Evolutionary conservation across 2,888 invertebrate species (phyloP).

Genomic region (Nyleta sp.): DNA sequence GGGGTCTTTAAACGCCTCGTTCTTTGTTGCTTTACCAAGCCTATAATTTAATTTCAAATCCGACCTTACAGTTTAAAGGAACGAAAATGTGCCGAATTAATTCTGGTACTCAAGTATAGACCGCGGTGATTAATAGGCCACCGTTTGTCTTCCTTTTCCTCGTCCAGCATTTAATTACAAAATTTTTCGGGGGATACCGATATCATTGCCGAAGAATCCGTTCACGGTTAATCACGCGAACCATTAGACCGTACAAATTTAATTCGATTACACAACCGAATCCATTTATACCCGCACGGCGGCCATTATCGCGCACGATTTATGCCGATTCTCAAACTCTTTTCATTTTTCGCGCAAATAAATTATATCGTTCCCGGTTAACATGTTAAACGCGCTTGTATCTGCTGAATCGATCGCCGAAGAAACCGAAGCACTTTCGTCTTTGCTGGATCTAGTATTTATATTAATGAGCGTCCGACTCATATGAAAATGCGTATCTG

Average conservation of each 20-base stretch:
- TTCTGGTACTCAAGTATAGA: not conserved
- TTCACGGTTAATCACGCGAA: slow-evolving; percentile 15
- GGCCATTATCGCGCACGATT: slow-evolving; percentile 4
- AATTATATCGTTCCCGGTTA: slow-evolving; percentile 30
- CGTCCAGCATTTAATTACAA: slow-evolving; percentile 20
- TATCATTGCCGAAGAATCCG: not conserved
- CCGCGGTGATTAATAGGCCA: not conserved
- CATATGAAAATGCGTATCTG: slow-evolving; percentile 54
- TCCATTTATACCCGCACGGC: not conserved
- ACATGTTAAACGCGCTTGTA: slow-evolving; percentile 44
- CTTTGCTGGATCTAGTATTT: slow-evolving; percentile 44
- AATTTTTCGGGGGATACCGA: not conserved
- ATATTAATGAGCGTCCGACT: slow-evolving; percentile 51
- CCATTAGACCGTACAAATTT: not conserved
- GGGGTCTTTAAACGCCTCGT: too few species aligned
- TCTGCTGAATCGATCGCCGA: slow-evolving; percentile 15
- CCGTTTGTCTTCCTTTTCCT: slow-evolving; percentile 8
- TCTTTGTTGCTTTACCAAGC: too few species aligned
- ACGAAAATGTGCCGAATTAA: slow-evolving; percentile 8
- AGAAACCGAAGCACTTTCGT: slow-evolving; percentile 31
- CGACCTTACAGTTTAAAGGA: not conserved
- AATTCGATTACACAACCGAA: slow-evolving; percentile 11
- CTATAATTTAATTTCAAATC: slow-evolving; percentile 9
- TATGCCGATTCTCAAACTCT: slow-evolving; percentile 4
- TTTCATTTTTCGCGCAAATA: slow-evolving; percentile 16